A percentile compares a stretch with the other conserved stretches of the same genome.
phyloP scores from a whole-genome alignment of 1,140 invertebrate species.

The Trichonephila clavipes region DNA sequence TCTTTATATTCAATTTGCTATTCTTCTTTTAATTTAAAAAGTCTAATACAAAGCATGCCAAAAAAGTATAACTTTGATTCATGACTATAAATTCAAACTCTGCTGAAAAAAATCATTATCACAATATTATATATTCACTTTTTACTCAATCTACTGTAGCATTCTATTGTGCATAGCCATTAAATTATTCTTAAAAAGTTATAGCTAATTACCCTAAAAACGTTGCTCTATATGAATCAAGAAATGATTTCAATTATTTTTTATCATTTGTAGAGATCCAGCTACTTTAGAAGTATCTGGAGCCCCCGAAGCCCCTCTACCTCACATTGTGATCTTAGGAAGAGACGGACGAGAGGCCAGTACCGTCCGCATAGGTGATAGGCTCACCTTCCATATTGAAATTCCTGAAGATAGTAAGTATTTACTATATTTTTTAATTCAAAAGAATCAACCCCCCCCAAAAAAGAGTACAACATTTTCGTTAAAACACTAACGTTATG shows the following conservation, averaged over 20 bases:
- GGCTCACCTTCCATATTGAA: constrained; percentile 96
- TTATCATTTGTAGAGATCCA: constrained; percentile 86
- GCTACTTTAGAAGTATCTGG: constrained; percentile 97
- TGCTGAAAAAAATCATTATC: too few relatives aligned
- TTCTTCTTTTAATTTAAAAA: too few relatives aligned
- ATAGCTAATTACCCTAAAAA: neutral
- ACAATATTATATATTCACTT: too few relatives aligned
- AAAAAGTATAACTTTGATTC: too few relatives aligned
- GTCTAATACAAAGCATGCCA: too few relatives aligned
- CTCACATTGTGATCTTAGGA: constrained; percentile 94
- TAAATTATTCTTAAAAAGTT: neutral
- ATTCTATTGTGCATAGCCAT: neutral
- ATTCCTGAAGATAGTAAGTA: constrained; percentile 91
- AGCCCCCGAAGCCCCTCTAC: constrained; percentile 95
- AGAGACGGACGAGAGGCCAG: constrained; percentile 92
- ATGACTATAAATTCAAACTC: too few relatives aligned
- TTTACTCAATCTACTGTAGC: too few relatives aligned
- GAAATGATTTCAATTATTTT: neutral
- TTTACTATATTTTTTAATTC: neutral
- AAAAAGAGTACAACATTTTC: too few relatives aligned
- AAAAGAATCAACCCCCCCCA: too few relatives aligned
- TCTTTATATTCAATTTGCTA: too few relatives aligned
- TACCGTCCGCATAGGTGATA: constrained; percentile 96
- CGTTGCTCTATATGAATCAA: neutral
- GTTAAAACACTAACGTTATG: too few relatives aligned